Conservation (phyloP, 2,888 invertebrate genomes). For the Melanargia galathea region DNA sequence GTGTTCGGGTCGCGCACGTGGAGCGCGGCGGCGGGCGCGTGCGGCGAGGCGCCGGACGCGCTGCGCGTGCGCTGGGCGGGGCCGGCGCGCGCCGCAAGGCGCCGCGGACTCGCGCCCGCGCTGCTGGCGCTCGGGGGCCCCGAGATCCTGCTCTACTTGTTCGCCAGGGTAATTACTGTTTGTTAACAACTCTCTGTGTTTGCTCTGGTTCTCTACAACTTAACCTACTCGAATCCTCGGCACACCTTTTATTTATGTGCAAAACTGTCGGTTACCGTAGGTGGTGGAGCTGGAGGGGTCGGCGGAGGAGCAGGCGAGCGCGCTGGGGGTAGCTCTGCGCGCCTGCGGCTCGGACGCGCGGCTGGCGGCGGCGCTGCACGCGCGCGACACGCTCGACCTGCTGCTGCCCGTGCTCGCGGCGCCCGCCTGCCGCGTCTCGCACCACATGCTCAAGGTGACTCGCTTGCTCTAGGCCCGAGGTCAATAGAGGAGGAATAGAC, state of each 20-base stretch:
- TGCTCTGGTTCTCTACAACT: too few relatives aligned
- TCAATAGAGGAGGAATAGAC: too few relatives aligned
- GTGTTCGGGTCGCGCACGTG: conserved; percentile 39
- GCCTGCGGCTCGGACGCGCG: conserved; percentile 83
- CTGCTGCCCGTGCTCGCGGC: conserved; percentile 85
- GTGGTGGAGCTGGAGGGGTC: conserved; percentile 84
- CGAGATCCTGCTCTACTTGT: conserved; percentile 84
- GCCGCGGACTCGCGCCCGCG: conserved; percentile 80
- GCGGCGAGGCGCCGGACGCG: conserved; percentile 56
- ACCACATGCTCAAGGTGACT: conserved; percentile 81
- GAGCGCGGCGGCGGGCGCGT: conserved; percentile 41
- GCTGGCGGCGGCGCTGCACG: conserved; percentile 83
- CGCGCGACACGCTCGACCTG: conserved; percentile 80
- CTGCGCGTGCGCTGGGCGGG: conserved; percentile 62
- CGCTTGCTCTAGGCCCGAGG: too few relatives aligned
- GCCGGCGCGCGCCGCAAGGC: conserved; percentile 61
- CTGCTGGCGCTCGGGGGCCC: conserved; percentile 84
- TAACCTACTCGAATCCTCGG: too few relatives aligned
- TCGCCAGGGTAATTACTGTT: conserved; percentile 85
- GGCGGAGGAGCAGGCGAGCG: conserved; percentile 83
- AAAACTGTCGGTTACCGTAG: conserved; percentile 54
- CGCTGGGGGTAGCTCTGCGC: conserved; percentile 82
- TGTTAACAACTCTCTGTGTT: too few relatives aligned
- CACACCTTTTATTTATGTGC: too few relatives aligned
- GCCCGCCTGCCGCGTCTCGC: conserved; percentile 80